phyloP scores from a whole-genome alignment of 2,113 vertebrate species.

The Halcyon senegalensis region DNA sequence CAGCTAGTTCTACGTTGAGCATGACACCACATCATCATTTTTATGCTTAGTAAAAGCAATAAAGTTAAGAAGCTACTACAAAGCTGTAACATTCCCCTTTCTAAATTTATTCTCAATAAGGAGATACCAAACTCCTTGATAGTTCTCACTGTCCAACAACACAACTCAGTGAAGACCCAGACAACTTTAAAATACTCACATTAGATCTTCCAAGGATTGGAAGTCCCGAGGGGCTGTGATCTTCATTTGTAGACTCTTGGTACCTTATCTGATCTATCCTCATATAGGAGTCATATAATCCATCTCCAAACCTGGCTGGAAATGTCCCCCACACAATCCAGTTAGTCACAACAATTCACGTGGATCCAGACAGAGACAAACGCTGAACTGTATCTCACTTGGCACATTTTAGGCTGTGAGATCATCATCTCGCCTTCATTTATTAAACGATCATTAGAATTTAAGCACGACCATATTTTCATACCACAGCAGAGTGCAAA shows the following conservation, averaged over 20 bases:
- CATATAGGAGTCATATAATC: conserved; percentile 95
- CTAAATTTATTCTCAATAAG: background rate
- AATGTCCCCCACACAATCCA: conserved; percentile 33
- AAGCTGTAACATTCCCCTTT: background rate
- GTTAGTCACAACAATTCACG: conserved; percentile 19
- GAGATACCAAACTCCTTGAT: background rate
- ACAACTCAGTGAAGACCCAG: background rate
- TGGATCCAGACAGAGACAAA: background rate
- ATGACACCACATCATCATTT: background rate
- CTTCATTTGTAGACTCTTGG: conserved; percentile 82
- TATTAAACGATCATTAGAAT: background rate
- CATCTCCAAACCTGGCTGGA: conserved; percentile 88
- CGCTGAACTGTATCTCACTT: background rate
- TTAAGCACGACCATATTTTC: background rate
- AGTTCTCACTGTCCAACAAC: background rate
- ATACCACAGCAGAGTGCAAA: background rate
- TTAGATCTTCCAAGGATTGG: conserved; percentile 86
- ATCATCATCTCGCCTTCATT: background rate
- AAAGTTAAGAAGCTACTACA: background rate
- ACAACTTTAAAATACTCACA: conserved; percentile 78
- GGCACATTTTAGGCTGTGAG: background rate
- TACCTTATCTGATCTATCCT: conserved; percentile 92
- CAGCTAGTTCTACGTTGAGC: background rate
- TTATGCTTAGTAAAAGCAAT: background rate
- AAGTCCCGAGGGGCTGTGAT: conserved; percentile 83